phyloP scores from a whole-genome alignment of 2,888 invertebrate genomes.

The Luperina testacea region DNA sequence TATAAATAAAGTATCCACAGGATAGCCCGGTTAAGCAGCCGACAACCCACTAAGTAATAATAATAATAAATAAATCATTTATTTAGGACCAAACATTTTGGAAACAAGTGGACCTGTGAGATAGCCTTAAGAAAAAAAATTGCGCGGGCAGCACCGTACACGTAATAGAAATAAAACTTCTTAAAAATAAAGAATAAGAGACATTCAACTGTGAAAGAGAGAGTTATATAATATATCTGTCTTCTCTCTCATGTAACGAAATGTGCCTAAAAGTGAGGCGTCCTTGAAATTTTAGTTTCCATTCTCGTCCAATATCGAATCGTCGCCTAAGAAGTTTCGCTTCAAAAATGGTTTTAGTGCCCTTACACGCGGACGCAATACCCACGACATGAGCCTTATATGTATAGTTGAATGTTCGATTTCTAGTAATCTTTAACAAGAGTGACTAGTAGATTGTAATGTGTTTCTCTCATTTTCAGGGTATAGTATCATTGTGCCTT shows the following conservation, averaged over 20 bases:
- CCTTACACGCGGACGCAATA: not conserved
- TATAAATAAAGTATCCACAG: too few species aligned
- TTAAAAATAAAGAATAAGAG: too few species aligned
- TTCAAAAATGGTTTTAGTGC: not conserved
- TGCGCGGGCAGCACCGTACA: too few species aligned
- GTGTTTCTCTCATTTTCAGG: slow-evolving; percentile 82
- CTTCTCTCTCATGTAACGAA: not conserved
- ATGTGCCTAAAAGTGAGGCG: not conserved
- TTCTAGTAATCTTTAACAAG: not conserved
- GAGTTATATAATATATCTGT: not conserved
- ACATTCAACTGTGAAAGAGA: not conserved
- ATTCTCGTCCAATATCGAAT: not conserved
- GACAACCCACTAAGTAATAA: too few species aligned
- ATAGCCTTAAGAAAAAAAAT: too few species aligned
- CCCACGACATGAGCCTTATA: not conserved
- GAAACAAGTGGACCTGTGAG: too few species aligned
- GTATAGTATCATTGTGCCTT: slow-evolving; percentile 96
- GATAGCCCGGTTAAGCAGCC: too few species aligned
- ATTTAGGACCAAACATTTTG: too few species aligned
- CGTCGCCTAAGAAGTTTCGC: not conserved
- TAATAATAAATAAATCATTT: too few species aligned
- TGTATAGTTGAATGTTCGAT: not conserved
- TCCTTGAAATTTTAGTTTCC: not conserved
- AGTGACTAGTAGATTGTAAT: not conserved
- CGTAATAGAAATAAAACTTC: too few species aligned